Conservation (phyloP, 2,888 invertebrate species). For the Aradus depressus region DNA sequence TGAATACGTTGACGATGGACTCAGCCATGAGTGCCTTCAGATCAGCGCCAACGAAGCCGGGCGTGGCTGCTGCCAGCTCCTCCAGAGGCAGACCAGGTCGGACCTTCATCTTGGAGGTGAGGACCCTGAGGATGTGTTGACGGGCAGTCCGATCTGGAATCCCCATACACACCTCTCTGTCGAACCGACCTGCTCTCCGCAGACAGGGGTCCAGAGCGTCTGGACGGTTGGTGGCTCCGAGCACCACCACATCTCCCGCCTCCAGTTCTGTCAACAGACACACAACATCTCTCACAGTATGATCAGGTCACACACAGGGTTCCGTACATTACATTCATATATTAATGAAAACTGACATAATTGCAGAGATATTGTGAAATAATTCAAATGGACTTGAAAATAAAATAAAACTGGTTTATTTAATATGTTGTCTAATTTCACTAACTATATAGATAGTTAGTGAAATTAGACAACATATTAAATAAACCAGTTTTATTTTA, state of each 20-base stretch:
- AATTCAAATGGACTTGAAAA: too few relatives aligned
- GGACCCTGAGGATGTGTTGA: conserved; percentile 59
- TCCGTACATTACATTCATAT: too few relatives aligned
- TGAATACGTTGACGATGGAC: conserved; percentile 78
- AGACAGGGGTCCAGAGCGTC: conserved; percentile 88
- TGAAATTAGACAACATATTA: too few relatives aligned
- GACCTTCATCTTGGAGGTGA: conserved; percentile 60
- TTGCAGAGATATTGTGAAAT: too few relatives aligned
- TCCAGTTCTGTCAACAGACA: conserved; percentile 35
- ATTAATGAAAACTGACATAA: too few relatives aligned
- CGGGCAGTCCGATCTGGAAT: conserved; percentile 82
- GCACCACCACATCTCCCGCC: conserved; percentile 58
- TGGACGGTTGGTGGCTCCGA: conserved; percentile 92
- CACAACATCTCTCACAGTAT: too few relatives aligned
- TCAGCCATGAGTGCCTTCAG: conserved; percentile 73
- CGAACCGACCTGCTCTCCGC: conserved; percentile 83
- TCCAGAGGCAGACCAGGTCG: conserved; percentile 52
- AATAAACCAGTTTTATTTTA: too few relatives aligned
- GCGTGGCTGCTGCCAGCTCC: conserved; percentile 70
- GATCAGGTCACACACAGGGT: too few relatives aligned
- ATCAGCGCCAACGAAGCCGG: conserved; percentile 95
- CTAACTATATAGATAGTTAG: too few relatives aligned
- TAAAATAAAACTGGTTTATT: too few relatives aligned
- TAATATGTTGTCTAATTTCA: too few relatives aligned
- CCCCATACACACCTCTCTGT: conserved; percentile 84